Base-by-base conservation (phyloP, 2,888 invertebrate species). In the Caenorhabditis uteleia region DNA sequence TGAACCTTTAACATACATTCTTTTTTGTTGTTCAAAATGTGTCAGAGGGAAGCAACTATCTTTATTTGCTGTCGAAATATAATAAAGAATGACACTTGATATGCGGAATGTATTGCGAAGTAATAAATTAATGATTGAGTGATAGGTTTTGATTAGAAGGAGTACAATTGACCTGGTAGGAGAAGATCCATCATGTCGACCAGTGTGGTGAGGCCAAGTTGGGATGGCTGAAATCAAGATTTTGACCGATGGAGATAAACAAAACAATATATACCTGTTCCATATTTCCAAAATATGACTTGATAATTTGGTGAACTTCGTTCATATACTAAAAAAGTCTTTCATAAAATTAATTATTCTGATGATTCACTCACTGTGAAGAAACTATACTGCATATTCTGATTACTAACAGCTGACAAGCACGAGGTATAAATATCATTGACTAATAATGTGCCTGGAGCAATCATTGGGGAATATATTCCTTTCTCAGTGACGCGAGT, bases 391-490 rank as follows among this genome's bases (percentile, higher is more conserved):
- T 78, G 78, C 18, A 81, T 60, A 7, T 60, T 46, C n/a, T 62
- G 46, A 29, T 66, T 73, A 23, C 74, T 58, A 10, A 72, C 57
- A 38, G 74, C 50, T 2, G 62, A 51, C 26, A 70, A 74, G 39
- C 81, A 81, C 14, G 78, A 79, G 4, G 80, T 71, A 39, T 74
- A 59, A n/a, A 81, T 61, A 34, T 68, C 69, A 44, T 82, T 70
- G 6, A 78, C 81, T 4, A 82, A 48, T 14, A 80, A 31, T 31
- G 43, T 48, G 45, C 79, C 80, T 16, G 53, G 66, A 14, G 61
- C 44, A 1, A 79, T 77, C 74, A 81, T 76, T 5, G 79, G 80
- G 0, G 77, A 71, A 51, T 74, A 80, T 29, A 80, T 80, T 42
- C 80, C 80, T 20, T 29, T 57, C 39, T 77, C 71, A 10, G 21